These are phyloP conservation scores for Drosophila truncata DNA, from an alignment of 1,140 invertebrate genomes.

Conservation along the genomic window DNA sequence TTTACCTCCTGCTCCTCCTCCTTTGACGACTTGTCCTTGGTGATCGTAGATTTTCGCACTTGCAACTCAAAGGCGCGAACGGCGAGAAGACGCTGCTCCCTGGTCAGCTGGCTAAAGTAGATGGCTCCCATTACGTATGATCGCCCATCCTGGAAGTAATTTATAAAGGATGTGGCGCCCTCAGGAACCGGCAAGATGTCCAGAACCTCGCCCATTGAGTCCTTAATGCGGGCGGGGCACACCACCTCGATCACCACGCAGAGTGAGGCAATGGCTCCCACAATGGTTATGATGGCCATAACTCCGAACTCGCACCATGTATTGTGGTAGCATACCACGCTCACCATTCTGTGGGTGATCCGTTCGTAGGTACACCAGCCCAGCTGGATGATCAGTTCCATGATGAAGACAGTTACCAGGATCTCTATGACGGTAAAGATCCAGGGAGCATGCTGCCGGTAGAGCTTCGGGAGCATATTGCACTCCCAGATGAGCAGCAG, in stretches of 20 bases:
- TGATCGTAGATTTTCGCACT: background rate
- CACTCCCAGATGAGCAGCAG: constrained; percentile 38
- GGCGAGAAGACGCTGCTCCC: constrained; percentile 39
- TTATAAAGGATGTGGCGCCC: constrained; percentile 18
- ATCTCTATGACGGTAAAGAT: constrained; percentile 28
- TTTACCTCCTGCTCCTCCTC: background rate
- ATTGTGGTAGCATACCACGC: constrained; percentile 17
- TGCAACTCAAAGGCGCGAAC: constrained; percentile 43
- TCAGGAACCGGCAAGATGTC: constrained; percentile 29
- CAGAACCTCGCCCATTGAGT: constrained; percentile 25
- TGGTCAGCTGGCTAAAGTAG: constrained; percentile 28
- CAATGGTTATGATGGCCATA: background rate
- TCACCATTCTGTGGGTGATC: constrained; percentile 3
- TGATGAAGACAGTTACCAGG: constrained; percentile 37
- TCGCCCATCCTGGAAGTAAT: constrained; percentile 28
- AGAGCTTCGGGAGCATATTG: constrained; percentile 38
- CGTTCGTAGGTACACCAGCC: constrained; percentile 46
- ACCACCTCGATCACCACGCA: constrained; percentile 18
- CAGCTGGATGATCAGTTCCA: constrained; percentile 32
- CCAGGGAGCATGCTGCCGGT: constrained; percentile 8
- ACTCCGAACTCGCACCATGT: constrained; percentile 41
- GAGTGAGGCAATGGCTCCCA: constrained; percentile 16
- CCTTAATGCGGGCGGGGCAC: constrained; percentile 26
- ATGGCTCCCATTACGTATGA: constrained; percentile 30
- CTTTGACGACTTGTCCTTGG: background rate